Evolutionary conservation across 2,888 invertebrate genomes (phyloP).

Genomic region (Polylopha cassiicola): DNA sequence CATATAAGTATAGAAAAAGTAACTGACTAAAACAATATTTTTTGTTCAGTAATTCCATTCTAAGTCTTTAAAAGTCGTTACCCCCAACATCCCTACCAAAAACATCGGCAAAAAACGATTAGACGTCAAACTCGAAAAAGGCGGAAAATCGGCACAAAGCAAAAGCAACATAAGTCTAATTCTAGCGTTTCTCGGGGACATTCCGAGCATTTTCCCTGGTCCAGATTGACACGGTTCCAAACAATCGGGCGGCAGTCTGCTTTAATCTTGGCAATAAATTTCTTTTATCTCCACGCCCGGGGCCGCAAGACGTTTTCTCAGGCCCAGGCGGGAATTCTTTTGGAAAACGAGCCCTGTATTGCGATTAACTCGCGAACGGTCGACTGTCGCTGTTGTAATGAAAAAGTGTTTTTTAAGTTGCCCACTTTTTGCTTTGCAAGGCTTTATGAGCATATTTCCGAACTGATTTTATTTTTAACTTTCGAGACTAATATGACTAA

Average conservation of each 20-base stretch:
- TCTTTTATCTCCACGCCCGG: slow-evolving; percentile 49
- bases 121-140: neutral
- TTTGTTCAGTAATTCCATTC: too few relatives aligned
- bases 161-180: slow-evolving; percentile 29
- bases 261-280: slow-evolving; percentile 72
- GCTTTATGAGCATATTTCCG: slow-evolving; percentile 7
- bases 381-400: slow-evolving; percentile 27
- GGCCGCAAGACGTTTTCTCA: slow-evolving; percentile 36
- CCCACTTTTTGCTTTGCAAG: slow-evolving; percentile 12
- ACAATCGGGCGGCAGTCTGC: slow-evolving; percentile 50
- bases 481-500: too few relatives aligned
- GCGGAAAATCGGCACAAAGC: slow-evolving; percentile 21
- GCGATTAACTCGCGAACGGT: slow-evolving; percentile 37
- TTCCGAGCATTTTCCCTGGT: slow-evolving; percentile 33
- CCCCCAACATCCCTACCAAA: too few relatives aligned
- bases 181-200: slow-evolving; percentile 27
- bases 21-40: too few relatives aligned
- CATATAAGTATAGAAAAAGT: too few relatives aligned
- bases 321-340: slow-evolving; percentile 38
- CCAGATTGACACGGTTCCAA: slow-evolving; percentile 62
- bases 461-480: slow-evolving; percentile 29
- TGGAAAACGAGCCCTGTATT: slow-evolving; percentile 35
- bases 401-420: slow-evolving; percentile 29
- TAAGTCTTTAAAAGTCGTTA: too few relatives aligned
- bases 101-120: neutral